A percentile compares a stretch with the other conserved stretches of the same genome.
phyloP scores from a whole-genome alignment of 2,113 vertebrate genomes.

The Perca flavescens region DNA sequence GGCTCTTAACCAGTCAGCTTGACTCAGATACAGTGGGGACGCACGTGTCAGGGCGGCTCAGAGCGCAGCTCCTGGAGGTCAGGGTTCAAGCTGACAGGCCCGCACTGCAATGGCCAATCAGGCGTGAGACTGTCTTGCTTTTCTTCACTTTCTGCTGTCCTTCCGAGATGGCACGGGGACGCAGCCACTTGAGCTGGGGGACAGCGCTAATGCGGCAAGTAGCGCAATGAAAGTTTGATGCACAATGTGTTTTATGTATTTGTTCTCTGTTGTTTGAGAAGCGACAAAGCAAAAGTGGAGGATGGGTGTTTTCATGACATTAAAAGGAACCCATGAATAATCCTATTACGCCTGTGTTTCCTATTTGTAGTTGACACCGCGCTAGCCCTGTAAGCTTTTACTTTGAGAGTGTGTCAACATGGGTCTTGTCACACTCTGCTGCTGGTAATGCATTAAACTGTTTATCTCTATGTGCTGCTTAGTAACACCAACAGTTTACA shows the following conservation, averaged over 20 bases:
- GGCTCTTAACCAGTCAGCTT: conserved; percentile 82
- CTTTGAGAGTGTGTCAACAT: conserved; percentile 52
- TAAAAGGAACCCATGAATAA: conserved; percentile 77
- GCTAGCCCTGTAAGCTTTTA: conserved; percentile 53
- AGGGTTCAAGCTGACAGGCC: conserved; percentile 80
- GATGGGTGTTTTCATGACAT: conserved; percentile 66
- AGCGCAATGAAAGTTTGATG: conserved; percentile 75
- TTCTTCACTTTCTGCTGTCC: conserved; percentile 73
- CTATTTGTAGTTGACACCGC: conserved; percentile 59
- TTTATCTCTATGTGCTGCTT: conserved; percentile 15
- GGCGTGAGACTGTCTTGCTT: conserved; percentile 69
- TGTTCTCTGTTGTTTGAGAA: conserved; percentile 58
- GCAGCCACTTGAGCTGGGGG: conserved; percentile 17
- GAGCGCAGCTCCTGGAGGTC: conserved; percentile 68
- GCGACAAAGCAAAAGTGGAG: conserved; percentile 31
- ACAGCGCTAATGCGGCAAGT: conserved; percentile 63
- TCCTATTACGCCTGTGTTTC: conserved; percentile 57
- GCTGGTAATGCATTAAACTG: conserved; percentile 34
- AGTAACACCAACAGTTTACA: conserved; percentile 1
- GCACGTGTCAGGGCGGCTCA: conserved; percentile 78
- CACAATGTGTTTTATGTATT: conserved; percentile 54
- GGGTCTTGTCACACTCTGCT: conserved; percentile 49
- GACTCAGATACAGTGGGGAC: conserved; percentile 71
- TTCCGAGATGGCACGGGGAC: conserved; percentile 38
- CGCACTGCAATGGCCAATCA: conserved; percentile 60